A percentile compares a stretch with the other conserved stretches of the same genome.
Conservation (phyloP, 2,888 invertebrate species). For the Sclerodermus sp. region DNA sequence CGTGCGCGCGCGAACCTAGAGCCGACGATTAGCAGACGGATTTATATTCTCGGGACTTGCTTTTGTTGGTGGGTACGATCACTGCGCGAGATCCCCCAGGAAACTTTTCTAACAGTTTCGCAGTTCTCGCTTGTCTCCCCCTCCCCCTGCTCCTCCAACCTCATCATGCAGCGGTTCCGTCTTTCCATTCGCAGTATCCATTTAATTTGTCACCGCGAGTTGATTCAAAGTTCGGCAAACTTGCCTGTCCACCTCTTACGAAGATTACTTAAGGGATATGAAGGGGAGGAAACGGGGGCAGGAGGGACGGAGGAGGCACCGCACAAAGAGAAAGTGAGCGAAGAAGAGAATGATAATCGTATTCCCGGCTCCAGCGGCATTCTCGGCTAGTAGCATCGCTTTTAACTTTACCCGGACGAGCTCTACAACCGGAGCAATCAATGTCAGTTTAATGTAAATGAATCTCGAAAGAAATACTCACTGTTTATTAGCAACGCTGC, state of each 20-base stretch:
- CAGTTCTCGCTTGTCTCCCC: slow-evolving; percentile 2
- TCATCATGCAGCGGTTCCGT: slow-evolving; percentile 3
- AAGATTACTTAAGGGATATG: slow-evolving; percentile 18
- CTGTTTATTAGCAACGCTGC: not conserved
- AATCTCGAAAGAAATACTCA: not conserved
- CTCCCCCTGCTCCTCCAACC: slow-evolving; percentile 5
- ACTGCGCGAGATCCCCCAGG: not conserved
- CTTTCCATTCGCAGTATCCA: slow-evolving; percentile 3
- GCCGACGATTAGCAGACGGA: too few relatives aligned
- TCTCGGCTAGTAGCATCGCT: too few relatives aligned
- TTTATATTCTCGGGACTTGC: not conserved
- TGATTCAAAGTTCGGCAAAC: slow-evolving; percentile 33
- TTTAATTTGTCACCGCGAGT: slow-evolving; percentile 23
- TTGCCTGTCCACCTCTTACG: slow-evolving; percentile 13
- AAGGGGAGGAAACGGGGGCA: not conserved
- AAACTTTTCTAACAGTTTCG: slow-evolving; percentile 1
- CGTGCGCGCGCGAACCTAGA: too few relatives aligned
- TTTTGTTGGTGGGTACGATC: not conserved
- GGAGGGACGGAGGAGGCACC: not conserved
- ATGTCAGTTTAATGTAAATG: not conserved
- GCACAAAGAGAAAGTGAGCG: too few relatives aligned
- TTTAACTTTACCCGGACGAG: too few relatives aligned
- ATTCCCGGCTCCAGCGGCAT: too few relatives aligned
- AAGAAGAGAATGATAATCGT: too few relatives aligned
- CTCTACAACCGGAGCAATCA: not conserved